A percentile compares a stretch with the other conserved stretches of the same genome.
These are phyloP conservation scores for Drosophila nigromelanica DNA, from an alignment of 1,140 invertebrate species.

Conservation along the genomic window DNA sequence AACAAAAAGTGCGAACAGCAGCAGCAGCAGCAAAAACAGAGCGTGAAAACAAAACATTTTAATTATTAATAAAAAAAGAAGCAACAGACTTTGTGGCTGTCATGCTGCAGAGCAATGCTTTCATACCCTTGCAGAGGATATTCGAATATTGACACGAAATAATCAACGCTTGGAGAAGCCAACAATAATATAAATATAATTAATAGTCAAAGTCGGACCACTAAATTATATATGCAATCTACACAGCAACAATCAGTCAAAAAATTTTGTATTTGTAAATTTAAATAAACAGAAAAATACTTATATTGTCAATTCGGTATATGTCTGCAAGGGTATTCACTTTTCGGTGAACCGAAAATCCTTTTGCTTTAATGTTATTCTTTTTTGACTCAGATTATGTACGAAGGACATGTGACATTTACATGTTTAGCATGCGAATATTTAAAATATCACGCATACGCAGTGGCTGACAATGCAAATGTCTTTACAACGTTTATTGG, in stretches of 20 bases:
- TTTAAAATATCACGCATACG: constrained; percentile 60
- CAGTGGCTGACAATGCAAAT: constrained; percentile 44
- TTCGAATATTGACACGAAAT: too few species aligned
- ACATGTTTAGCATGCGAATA: constrained; percentile 58
- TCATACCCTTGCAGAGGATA: constrained; percentile 7
- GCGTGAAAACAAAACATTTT: constrained; percentile 58
- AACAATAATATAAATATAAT: too few species aligned
- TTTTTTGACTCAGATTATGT: constrained; percentile 21
- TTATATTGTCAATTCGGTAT: too few species aligned
- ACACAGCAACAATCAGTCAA: too few species aligned
- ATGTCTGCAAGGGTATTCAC: too few species aligned
- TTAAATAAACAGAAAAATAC: too few species aligned
- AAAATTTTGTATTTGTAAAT: too few species aligned
- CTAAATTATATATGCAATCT: too few species aligned
- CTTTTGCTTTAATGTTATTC: constrained; percentile 11
- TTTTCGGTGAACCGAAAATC: too few species aligned
- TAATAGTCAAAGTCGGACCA: too few species aligned
- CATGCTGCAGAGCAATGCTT: constrained; percentile 60
- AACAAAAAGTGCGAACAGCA: too few species aligned
- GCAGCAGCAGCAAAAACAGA: constrained; percentile 49
- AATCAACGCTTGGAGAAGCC: too few species aligned
- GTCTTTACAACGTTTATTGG: constrained; percentile 18
- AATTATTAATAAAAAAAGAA: constrained; percentile 61
- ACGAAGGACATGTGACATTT: constrained; percentile 33
- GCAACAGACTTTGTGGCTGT: constrained; percentile 29